These are phyloP conservation scores for Sceloporus tristichus DNA, from an alignment of 2,113 vertebrate genomes.

Conservation along the genomic window DNA sequence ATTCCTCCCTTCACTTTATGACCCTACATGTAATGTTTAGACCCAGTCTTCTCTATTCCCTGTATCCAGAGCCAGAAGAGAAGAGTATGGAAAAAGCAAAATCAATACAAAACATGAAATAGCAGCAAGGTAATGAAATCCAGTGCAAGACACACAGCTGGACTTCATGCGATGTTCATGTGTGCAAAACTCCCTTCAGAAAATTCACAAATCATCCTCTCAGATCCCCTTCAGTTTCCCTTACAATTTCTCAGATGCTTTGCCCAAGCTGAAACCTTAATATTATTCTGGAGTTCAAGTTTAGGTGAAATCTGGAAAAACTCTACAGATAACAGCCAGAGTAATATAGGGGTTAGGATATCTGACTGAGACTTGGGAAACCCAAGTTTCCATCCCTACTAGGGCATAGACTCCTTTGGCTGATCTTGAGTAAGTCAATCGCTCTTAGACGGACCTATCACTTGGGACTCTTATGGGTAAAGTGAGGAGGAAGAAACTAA, in stretches of 20 bases:
- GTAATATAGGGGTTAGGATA: neutral
- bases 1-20: neutral
- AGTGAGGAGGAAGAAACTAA: neutral
- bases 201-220: neutral
- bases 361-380: too few relatives aligned
- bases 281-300: neutral
- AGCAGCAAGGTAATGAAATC: neutral
- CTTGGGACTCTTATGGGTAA: neutral
- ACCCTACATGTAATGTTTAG: neutral
- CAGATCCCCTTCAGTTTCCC: neutral
- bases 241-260: neutral
- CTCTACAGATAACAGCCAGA: neutral
- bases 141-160: neutral
- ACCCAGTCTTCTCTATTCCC: neutral
- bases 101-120: neutral
- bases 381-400: neutral
- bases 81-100: neutral
- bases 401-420: neutral
- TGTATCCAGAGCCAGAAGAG: neutral
- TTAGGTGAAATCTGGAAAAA: neutral
- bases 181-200: neutral
- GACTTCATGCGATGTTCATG: neutral
- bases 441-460: neutral
- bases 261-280: neutral
- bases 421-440: too few relatives aligned